These are phyloP conservation scores for Fulica atra DNA, from an alignment of 2,113 vertebrate species.

Conservation along the genomic window DNA sequence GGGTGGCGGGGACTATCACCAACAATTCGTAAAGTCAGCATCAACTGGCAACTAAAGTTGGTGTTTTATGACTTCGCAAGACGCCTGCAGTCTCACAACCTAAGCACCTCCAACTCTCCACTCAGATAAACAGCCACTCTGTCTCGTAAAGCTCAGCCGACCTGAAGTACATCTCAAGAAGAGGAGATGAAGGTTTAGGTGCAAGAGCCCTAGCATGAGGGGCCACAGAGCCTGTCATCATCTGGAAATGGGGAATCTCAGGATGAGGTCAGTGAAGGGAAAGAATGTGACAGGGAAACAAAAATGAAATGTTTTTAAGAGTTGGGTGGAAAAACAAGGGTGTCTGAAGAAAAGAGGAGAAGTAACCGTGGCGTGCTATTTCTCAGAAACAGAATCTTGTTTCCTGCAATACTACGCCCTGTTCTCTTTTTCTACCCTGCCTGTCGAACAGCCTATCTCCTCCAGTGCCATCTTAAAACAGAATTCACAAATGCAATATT, in stretches of 20 bases:
- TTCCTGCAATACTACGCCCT: not conserved
- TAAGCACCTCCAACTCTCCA: not conserved
- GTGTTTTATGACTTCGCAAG: not conserved
- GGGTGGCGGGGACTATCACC: not conserved
- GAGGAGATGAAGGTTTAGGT: not conserved
- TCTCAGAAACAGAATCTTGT: not conserved
- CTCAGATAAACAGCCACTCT: not conserved
- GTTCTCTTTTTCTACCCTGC: not conserved
- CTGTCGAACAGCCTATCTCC: not conserved
- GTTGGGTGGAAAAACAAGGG: not conserved
- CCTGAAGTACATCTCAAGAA: not conserved
- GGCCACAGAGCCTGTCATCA: not conserved
- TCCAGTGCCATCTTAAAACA: not conserved
- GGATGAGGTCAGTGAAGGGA: not conserved
- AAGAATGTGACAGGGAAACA: not conserved
- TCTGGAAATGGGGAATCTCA: not conserved
- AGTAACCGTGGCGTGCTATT: not conserved
- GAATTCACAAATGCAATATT: conserved; percentile 13
- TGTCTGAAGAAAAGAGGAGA: not conserved
- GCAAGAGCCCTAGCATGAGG: not conserved
- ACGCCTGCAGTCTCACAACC: conserved; percentile 15
- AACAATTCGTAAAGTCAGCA: not conserved
- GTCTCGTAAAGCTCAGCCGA: not conserved
- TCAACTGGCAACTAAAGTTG: not conserved
- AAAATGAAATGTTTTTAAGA: not conserved